Evolutionary conservation across 2,113 vertebrate species (phyloP).

Genomic region (Xiphias gladius): DNA sequence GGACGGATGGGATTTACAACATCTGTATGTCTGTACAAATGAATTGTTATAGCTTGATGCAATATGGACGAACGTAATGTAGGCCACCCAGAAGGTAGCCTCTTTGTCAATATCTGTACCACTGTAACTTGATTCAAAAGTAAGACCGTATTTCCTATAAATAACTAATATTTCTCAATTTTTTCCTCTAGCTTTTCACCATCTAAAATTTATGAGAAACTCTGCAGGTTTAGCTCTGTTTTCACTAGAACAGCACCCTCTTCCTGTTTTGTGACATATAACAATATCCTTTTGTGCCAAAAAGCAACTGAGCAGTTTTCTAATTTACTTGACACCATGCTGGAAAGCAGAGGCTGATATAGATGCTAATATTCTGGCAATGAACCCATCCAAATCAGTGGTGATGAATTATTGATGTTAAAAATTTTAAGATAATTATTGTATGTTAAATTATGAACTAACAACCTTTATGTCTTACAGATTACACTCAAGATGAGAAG

Average conservation of each 20-base stretch:
- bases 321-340: not conserved
- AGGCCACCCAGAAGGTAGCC: too few relatives aligned
- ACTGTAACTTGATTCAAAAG: too few relatives aligned
- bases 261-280: not conserved
- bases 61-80: not conserved
- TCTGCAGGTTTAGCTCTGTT: not conserved
- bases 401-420: not conserved
- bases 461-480: conserved; percentile 76
- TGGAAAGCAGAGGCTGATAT: not conserved
- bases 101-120: too few relatives aligned
- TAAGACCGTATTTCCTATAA: too few relatives aligned
- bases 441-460: not conserved
- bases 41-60: not conserved
- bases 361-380: not conserved
- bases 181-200: not conserved
- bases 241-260: not conserved
- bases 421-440: not conserved
- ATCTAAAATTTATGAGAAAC: not conserved
- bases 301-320: not conserved
- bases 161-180: too few relatives aligned
- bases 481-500: conserved; percentile 97
- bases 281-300: not conserved
- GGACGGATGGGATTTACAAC: conserved; percentile 1
- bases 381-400: not conserved
- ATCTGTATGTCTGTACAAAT: not conserved